These are phyloP conservation scores for Ailuropoda melanoleuca DNA, from an alignment of 2,113 vertebrate genomes.

Conservation along the genomic window DNA sequence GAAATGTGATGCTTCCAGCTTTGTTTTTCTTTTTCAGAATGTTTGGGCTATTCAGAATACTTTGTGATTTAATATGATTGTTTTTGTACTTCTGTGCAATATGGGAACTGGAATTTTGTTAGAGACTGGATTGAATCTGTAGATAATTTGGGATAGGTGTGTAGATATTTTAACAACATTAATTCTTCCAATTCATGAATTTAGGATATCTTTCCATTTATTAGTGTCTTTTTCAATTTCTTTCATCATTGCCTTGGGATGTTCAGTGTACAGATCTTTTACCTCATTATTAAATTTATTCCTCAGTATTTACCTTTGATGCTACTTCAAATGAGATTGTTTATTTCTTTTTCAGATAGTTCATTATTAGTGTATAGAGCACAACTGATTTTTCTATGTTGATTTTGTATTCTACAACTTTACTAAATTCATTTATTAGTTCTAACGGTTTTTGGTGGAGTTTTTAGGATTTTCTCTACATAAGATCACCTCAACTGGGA, in stretches of 20 bases:
- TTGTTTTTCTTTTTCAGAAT: neutral
- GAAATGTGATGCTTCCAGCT: neutral
- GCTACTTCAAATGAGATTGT: neutral
- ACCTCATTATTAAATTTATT: neutral
- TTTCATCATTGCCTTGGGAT: neutral
- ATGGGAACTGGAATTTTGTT: neutral
- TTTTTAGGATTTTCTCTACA: neutral
- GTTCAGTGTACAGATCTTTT: neutral
- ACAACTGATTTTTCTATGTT: neutral
- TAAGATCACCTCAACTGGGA: neutral
- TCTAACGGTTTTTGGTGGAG: neutral
- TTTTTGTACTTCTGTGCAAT: neutral
- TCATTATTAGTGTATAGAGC: neutral
- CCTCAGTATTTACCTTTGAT: neutral
- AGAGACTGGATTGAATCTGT: neutral
- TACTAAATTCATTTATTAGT: neutral
- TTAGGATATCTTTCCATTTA: neutral
- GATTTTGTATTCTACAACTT: neutral
- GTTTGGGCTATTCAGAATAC: neutral
- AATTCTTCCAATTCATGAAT: neutral
- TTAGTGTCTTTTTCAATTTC: neutral
- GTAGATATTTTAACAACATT: neutral
- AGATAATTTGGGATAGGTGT: neutral
- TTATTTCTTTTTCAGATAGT: neutral
- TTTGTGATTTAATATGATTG: neutral